Evolutionary conservation across 2,797 vertebrate genomes (phyloP), one percentile per base, ranked within the genome.

Genomic region (Lophotriccus pileatus): DNA sequence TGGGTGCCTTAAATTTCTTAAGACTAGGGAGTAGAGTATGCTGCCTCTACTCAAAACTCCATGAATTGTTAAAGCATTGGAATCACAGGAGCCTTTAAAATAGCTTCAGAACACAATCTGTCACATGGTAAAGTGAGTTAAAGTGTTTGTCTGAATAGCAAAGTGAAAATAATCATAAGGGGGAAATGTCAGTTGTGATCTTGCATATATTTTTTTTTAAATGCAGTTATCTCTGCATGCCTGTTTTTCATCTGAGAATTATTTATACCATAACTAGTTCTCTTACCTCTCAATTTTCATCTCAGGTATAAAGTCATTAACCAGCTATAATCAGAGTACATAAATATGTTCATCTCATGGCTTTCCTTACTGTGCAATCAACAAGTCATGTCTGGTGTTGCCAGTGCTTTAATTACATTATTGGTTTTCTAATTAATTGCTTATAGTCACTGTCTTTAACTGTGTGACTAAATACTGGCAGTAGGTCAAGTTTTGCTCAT

Each of bases 1-100:
- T 23, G 92, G 93, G 95, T 96, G 95, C 95, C 94, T 97, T 96
- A 94, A 93, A 95, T 79, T 95, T 94, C 90, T 46, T 86, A 76
- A 68, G 81, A 94, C 39, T 73, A 69, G 55, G 39, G 62, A 90
- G 49, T 74, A 74, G 83, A 76, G 10, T 37, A 22, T 70, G 37
- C 63, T 8, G 2, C n/a, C 84, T 93, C 79, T 96, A 50, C 85
- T 95, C 62, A 67, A 84, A 95, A 76, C 52, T 92, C 39, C 70
- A 41, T 85, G 8, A 84, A 67, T 83, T 93, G 43, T 41, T 78
- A 63, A 94, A 95, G 46, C 69, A 53, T 80, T 85, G 66, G 81
- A 92, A 92, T 94, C 94, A 96, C 89, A 95, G 58, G 36, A 95
- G 93, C 92, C 94, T 97, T 96, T 82, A 41, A 94, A 73, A 49